Conservation (phyloP, 92 coral and sea anemone species). For the Pocillopora grandis region DNA sequence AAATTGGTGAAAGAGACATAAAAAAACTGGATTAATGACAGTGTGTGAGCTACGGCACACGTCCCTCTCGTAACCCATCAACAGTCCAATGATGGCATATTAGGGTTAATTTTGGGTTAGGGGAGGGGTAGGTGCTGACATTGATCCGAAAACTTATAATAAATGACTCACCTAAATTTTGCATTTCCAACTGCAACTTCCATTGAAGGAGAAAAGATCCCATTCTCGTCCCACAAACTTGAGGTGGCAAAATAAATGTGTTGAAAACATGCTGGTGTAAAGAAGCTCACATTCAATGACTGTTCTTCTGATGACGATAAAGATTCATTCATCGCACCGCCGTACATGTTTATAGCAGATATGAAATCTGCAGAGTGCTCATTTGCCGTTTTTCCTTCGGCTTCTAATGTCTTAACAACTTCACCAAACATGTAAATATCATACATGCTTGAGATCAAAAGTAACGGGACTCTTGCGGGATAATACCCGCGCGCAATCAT, state of each 20-base stretch:
- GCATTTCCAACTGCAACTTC: constrained; percentile 42
- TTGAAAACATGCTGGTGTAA: constrained; percentile 61
- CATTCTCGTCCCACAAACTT: constrained; percentile 54
- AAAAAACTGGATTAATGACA: no score
- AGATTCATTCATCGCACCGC: constrained; percentile 59
- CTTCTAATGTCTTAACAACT: constrained; percentile 17
- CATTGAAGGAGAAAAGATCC: constrained; percentile 24
- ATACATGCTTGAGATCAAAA: constrained; percentile 54
- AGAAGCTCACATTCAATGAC: constrained; percentile 21
- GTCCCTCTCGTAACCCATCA: no score
- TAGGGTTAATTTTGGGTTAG: not conserved
- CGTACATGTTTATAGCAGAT: constrained; percentile 57
- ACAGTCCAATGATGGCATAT: no score
- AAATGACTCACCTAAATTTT: constrained; percentile 33
- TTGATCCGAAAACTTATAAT: no score
- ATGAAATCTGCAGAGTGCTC: constrained; percentile 39
- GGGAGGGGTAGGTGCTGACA: no score
- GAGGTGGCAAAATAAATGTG: constrained; percentile 53
- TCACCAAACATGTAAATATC: constrained; percentile 43
- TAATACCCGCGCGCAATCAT: constrained; percentile 45
- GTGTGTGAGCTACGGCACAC: no score
- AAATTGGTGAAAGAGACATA: no score
- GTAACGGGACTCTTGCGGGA: constrained; percentile 37
- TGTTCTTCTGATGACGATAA: not conserved
- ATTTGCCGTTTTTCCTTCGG: constrained; percentile 22